Percentiles rank a stretch among this genome's conserved stretches.
phyloP scores from a whole-genome alignment of 2,113 vertebrate genomes.

The Alectura lathami region DNA sequence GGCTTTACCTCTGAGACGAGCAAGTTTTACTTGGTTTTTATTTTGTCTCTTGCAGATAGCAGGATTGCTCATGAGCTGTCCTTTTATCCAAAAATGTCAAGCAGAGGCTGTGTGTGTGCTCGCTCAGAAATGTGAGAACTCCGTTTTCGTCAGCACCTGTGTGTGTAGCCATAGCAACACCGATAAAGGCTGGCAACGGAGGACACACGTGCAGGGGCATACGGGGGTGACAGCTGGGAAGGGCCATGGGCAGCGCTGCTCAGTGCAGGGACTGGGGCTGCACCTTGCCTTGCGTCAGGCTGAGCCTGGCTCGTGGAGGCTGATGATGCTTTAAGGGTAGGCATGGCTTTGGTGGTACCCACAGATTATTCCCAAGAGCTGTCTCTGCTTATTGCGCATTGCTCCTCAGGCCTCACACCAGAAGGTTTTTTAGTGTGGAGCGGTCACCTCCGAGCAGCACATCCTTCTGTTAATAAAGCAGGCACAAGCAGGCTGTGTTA shows the following conservation, averaged over 20 bases:
- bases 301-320: background rate
- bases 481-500: background rate
- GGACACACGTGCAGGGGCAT: background rate
- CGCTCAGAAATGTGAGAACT: background rate
- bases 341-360: background rate
- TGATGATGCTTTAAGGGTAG: background rate
- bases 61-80: background rate
- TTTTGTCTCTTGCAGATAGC: background rate
- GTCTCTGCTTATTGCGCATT: background rate
- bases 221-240: background rate
- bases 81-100: background rate
- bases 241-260: background rate
- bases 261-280: too few species aligned
- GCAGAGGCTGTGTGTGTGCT: rapidly evolving
- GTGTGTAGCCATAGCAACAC: background rate
- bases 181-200: background rate
- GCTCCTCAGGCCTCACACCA: background rate
- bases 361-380: background rate
- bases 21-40: background rate
- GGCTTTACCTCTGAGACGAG: background rate
- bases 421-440: background rate
- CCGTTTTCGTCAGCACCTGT: background rate
- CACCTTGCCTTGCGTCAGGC: background rate
- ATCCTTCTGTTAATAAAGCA: background rate
- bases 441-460: background rate